Evolutionary conservation across 2,113 vertebrate species (phyloP).

Genomic region (Rhadina sibilatrix): DNA sequence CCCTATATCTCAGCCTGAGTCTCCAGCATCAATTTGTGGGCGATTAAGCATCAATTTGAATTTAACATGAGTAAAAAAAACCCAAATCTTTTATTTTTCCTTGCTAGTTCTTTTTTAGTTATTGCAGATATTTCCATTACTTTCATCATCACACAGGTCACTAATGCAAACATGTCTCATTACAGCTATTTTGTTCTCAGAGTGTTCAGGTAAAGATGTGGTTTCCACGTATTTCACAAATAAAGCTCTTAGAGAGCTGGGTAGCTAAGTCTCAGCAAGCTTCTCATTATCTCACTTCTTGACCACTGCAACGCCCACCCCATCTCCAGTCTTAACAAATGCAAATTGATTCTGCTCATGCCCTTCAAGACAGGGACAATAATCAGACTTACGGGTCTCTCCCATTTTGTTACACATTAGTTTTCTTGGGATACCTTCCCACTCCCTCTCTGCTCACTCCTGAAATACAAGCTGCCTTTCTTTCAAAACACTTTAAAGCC

Average conservation of each 20-base stretch:
- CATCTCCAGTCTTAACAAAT: not conserved
- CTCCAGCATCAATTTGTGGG: not conserved
- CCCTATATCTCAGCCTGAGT: not conserved
- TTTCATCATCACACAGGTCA: not conserved
- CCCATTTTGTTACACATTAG: not conserved
- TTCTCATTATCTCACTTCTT: not conserved
- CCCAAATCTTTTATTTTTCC: not conserved
- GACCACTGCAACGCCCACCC: fast-evolving
- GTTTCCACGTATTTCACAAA: not conserved
- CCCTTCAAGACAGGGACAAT: not conserved
- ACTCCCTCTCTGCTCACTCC: not conserved
- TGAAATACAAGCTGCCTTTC: not conserved
- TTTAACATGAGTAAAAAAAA: not conserved
- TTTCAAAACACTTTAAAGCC: not conserved
- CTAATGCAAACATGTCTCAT: not conserved
- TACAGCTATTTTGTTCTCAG: not conserved
- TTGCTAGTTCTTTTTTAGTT: not conserved
- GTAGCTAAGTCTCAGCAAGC: not conserved
- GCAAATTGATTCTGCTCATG: not conserved
- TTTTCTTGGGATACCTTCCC: not conserved
- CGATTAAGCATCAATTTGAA: not conserved
- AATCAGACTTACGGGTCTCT: not conserved
- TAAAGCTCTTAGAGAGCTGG: not conserved
- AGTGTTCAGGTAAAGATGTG: not conserved
- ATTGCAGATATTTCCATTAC: not conserved